phyloP scores from a whole-genome alignment of 2,113 vertebrate genomes.

The Cynocephalus volans region DNA sequence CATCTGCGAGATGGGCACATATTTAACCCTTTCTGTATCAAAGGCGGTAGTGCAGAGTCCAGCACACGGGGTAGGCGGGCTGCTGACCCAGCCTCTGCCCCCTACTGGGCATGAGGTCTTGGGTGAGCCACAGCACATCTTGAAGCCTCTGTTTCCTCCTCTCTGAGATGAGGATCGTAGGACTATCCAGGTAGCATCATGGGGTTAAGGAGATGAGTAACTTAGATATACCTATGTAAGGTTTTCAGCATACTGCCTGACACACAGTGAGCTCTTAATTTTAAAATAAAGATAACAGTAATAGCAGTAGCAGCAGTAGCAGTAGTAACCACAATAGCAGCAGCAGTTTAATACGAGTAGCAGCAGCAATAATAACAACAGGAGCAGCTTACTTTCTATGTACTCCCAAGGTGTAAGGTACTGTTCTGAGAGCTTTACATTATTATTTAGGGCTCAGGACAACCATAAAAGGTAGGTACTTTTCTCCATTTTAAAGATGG shows the following conservation, averaged over 20 bases:
- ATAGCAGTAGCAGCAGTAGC: background rate
- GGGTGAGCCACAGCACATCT: rapidly evolving
- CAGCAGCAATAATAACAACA: background rate
- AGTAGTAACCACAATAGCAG: background rate
- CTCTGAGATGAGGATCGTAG: background rate
- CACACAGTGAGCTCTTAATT: rapidly evolving
- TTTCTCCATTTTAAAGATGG: background rate
- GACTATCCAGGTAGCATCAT: rapidly evolving
- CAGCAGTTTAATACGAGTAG: too few species aligned
- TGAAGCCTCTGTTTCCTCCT: background rate
- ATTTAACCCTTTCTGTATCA: background rate
- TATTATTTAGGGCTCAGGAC: rapidly evolving
- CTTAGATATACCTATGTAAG: rapidly evolving
- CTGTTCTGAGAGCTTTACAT: background rate
- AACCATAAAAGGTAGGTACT: background rate
- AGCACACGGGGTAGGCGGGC: too few species aligned
- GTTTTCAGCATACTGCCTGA: rapidly evolving
- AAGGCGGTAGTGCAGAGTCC: background rate
- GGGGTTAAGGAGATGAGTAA: background rate
- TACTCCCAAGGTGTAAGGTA: background rate
- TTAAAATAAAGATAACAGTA: too few species aligned
- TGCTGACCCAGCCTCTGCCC: background rate
- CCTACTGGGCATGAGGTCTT: rapidly evolving
- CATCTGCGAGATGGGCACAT: background rate
- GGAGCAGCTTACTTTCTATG: background rate